Percentiles rank a stretch among this genome's conserved stretches.
Conservation (phyloP, 1,140 invertebrate genomes). For the Radopholus similis region DNA sequence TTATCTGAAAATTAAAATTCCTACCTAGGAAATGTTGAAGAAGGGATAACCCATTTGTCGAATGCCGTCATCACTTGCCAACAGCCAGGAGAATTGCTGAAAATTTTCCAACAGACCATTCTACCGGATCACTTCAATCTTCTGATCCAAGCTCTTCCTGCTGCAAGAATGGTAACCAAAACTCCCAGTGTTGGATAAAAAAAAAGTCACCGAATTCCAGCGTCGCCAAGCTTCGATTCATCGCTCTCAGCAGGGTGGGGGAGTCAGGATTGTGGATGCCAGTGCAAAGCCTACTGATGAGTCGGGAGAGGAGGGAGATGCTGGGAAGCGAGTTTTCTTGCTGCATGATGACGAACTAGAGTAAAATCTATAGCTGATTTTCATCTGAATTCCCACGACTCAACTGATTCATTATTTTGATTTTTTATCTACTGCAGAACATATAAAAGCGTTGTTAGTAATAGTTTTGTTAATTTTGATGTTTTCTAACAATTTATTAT, state of each 20-base stretch:
- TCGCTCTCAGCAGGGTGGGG: background rate
- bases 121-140: slow-evolving; percentile 22
- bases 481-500: slow-evolving; percentile 1
- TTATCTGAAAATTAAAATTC: background rate
- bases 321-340: slow-evolving; percentile 1
- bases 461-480: background rate
- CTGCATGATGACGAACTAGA: slow-evolving; percentile 11
- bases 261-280: background rate
- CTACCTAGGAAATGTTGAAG: slow-evolving; percentile 44
- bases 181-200: background rate
- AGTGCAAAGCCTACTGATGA: background rate
- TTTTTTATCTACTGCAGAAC: background rate
- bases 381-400: too few relatives aligned
- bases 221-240: background rate
- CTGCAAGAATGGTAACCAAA: slow-evolving; percentile 12
- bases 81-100: slow-evolving; percentile 62
- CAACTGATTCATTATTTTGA: background rate
- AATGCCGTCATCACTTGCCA: slow-evolving; percentile 63
- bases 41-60: slow-evolving; percentile 62
- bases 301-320: background rate
- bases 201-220: background rate
- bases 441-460: too few relatives aligned
- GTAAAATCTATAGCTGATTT: too few relatives aligned
- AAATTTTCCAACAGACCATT: slow-evolving; percentile 57
- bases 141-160: slow-evolving; percentile 22